phyloP scores from a whole-genome alignment of 53 echinoderm and acorn worm species.

The Paracentrotus lividus region DNA sequence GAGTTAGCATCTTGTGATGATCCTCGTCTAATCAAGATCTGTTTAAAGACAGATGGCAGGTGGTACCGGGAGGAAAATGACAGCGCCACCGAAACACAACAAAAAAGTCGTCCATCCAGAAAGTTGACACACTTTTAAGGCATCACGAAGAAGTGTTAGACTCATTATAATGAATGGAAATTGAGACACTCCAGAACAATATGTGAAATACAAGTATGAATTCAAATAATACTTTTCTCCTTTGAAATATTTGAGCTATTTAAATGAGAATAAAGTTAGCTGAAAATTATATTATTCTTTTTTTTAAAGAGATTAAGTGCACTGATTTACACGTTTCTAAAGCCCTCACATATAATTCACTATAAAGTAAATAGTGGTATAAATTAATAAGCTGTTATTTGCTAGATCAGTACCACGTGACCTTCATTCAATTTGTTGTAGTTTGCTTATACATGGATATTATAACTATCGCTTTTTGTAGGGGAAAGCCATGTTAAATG shows the following conservation, averaged over 20 bases:
- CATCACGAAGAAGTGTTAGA: not conserved
- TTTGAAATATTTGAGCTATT: not conserved
- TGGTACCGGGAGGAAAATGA: not conserved
- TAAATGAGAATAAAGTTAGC: not conserved
- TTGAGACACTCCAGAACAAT: not conserved
- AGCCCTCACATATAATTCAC: too few relatives aligned
- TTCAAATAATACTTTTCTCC: not conserved
- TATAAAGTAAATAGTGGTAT: too few relatives aligned
- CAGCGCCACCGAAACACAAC: not conserved
- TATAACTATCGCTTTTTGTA: too few relatives aligned
- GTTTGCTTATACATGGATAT: too few relatives aligned
- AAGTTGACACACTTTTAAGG: not conserved
- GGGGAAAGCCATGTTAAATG: too few relatives aligned
- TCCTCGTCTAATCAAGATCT: not conserved
- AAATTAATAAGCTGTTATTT: too few relatives aligned
- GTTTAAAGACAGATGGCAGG: slow-evolving; percentile 14
- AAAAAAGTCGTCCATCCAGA: not conserved
- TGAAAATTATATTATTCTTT: too few relatives aligned
- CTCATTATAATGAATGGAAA: not conserved
- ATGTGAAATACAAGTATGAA: not conserved
- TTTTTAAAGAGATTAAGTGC: too few relatives aligned
- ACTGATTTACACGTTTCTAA: too few relatives aligned
- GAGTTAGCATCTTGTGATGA: not conserved
- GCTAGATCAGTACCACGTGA: too few relatives aligned
- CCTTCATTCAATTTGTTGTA: too few relatives aligned